Percentiles rank a stretch among this genome's conserved stretches.
Conservation (phyloP, 2,888 invertebrate species). For the Tuta absoluta region DNA sequence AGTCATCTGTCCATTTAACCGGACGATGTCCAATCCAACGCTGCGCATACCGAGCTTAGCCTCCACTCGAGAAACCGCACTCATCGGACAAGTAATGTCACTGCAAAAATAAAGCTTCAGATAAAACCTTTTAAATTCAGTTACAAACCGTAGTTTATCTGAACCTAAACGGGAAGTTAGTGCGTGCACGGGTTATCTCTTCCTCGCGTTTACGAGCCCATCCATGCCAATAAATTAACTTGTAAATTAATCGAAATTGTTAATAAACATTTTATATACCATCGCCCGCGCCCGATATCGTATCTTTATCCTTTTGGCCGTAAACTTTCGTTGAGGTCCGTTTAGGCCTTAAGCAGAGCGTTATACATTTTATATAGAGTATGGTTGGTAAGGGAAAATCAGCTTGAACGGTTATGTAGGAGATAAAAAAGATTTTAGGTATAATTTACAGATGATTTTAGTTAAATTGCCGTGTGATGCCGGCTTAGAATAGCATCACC, state of each 20-base stretch:
- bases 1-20: too few relatives aligned
- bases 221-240: slow-evolving; percentile 26
- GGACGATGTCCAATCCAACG: too few relatives aligned
- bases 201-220: slow-evolving; percentile 25
- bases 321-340: slow-evolving; percentile 17
- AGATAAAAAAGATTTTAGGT: too few relatives aligned
- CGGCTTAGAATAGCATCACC: too few relatives aligned
- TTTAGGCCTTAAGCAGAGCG: background rate
- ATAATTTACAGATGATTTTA: too few relatives aligned
- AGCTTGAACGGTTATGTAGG: too few relatives aligned
- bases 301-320: slow-evolving; percentile 26
- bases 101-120: too few relatives aligned
- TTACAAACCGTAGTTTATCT: slow-evolving; percentile 10
- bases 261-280: slow-evolving; percentile 24
- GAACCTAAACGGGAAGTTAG: slow-evolving; percentile 19
- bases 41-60: too few relatives aligned
- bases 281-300: slow-evolving; percentile 21
- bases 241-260: slow-evolving; percentile 25
- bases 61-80: too few relatives aligned
- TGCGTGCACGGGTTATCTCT: slow-evolving; percentile 10
- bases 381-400: background rate
- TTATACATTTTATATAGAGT: background rate
- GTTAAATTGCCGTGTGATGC: too few relatives aligned
- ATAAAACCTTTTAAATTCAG: background rate
- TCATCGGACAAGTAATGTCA: too few relatives aligned